Evolutionary conservation across 2,797 vertebrate genomes (phyloP).

Genomic region (Enteromius trimaculatus): DNA sequence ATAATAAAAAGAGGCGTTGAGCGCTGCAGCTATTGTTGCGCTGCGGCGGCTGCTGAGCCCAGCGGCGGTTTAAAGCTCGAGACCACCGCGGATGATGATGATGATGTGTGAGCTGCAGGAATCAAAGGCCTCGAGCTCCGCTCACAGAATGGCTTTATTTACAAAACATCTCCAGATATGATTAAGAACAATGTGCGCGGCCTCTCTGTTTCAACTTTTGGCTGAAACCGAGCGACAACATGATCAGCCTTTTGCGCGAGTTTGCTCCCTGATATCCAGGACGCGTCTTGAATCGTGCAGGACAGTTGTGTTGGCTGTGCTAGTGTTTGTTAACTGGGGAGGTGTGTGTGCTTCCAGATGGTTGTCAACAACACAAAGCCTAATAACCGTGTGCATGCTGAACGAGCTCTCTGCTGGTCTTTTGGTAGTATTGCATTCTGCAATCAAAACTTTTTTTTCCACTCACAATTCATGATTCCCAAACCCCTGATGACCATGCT

Average conservation of each 20-base stretch:
- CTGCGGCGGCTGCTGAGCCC: neutral
- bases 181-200: neutral
- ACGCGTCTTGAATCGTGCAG: neutral
- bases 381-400: neutral
- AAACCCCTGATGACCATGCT: no score
- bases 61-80: slow-evolving; percentile 30
- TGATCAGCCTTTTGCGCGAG: no score
- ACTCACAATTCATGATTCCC: no score
- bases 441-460: no score
- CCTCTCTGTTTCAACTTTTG: neutral
- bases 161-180: neutral
- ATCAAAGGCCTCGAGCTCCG: slow-evolving; percentile 36
- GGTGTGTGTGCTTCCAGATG: slow-evolving; percentile 50
- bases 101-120: slow-evolving; percentile 1
- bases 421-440: no score
- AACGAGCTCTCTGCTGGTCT: slow-evolving; percentile 6
- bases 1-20: neutral
- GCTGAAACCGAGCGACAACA: neutral
- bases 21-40: neutral
- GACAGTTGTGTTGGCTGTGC: neutral
- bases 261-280: neutral
- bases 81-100: slow-evolving; percentile 16
- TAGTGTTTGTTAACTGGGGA: slow-evolving; percentile 66
- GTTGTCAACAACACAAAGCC: slow-evolving; percentile 68
- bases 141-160: slow-evolving; percentile 12